Conservation (phyloP, 92 coral and sea anemone species). For the Virgularia gustaviana region DNA sequence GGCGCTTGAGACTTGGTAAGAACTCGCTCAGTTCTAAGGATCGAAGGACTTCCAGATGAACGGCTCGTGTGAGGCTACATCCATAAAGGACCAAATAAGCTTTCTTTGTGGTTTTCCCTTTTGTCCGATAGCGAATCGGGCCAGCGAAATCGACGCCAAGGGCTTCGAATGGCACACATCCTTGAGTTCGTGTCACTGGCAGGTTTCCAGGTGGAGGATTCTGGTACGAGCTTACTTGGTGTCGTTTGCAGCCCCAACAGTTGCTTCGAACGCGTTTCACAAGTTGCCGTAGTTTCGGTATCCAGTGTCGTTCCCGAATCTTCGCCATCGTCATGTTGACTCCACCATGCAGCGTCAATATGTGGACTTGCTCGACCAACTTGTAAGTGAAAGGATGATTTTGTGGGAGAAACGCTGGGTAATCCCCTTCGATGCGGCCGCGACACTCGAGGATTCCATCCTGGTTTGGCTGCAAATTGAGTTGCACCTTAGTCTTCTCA, state of each 20-base stretch:
- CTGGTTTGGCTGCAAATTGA: conserved; percentile 42
- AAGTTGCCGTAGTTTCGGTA: conserved; percentile 37
- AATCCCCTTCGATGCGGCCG: conserved; percentile 43
- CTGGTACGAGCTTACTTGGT: conserved; percentile 17
- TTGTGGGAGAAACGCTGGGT: conserved; percentile 40
- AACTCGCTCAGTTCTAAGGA: conserved; percentile 21
- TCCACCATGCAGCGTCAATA: conserved; percentile 46
- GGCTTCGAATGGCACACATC: conserved; percentile 42
- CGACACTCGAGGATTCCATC: conserved; percentile 39
- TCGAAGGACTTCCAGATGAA: conserved; percentile 27
- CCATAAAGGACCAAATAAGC: conserved; percentile 30
- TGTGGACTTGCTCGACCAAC: conserved; percentile 33
- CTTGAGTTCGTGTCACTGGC: conserved; percentile 38
- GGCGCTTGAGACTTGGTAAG: conserved; percentile 12
- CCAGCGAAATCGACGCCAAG: conserved; percentile 48
- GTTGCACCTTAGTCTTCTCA: conserved; percentile 21
- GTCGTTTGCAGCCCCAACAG: conserved; percentile 37
- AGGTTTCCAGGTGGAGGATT: conserved; percentile 45
- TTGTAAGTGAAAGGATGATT: conserved; percentile 38
- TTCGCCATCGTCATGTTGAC: conserved; percentile 47
- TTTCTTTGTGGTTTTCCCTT: conserved; percentile 29
- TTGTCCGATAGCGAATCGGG: conserved; percentile 30
- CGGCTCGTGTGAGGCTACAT: conserved; percentile 44
- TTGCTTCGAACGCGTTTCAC: conserved; percentile 40
- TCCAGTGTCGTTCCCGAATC: conserved; percentile 45